Conservation (phyloP, 2,113 vertebrate genomes). For the Eonycteris spelaea region DNA sequence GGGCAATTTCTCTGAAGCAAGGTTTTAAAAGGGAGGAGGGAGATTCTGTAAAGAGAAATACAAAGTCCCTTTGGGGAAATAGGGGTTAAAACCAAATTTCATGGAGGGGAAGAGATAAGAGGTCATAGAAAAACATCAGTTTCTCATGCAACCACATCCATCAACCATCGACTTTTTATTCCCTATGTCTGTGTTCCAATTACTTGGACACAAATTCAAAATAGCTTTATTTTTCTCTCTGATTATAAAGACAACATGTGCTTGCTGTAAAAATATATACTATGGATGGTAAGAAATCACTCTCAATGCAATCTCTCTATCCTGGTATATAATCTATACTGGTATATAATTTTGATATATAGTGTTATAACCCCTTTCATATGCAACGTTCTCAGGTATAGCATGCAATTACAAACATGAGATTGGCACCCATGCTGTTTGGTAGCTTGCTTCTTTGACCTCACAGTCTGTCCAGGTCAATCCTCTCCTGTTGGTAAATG, state of each 20-base stretch:
- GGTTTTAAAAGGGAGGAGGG: background rate
- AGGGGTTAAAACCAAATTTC: background rate
- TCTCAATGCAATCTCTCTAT: background rate
- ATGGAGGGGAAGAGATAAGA: background rate
- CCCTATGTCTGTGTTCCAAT: background rate
- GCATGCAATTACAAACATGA: background rate
- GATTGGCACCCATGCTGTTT: background rate
- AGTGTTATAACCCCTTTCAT: background rate
- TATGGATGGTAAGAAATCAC: background rate
- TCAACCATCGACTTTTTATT: background rate
- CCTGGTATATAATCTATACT: background rate
- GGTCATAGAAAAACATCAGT: background rate
- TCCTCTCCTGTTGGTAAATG: background rate
- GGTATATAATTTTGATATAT: accelerated
- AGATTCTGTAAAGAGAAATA: background rate
- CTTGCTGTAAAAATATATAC: background rate
- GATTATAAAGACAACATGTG: background rate
- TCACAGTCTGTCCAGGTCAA: background rate
- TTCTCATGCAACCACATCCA: background rate
- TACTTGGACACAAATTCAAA: background rate
- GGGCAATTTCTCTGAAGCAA: conserved; percentile 29
- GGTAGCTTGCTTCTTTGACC: background rate
- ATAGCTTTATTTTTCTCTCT: background rate
- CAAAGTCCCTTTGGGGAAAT: background rate
- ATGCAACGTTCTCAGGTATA: background rate